Evolutionary conservation across 2,888 invertebrate species (phyloP).

Genomic region (Pyrochroa serraticornis): DNA sequence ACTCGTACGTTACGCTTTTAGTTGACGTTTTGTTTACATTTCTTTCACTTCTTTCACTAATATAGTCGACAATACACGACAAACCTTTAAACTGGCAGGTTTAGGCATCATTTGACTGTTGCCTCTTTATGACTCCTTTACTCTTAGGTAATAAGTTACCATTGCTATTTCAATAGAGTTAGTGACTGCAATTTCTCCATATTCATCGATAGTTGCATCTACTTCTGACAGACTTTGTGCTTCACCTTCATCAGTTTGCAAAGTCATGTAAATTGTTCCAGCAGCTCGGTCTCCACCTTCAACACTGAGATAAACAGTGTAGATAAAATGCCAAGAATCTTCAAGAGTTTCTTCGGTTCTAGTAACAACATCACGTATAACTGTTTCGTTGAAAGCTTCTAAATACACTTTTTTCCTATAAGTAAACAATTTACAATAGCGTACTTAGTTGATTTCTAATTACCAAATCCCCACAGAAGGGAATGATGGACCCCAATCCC

Average conservation of each 20-base stretch:
- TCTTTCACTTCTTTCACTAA: too few relatives aligned
- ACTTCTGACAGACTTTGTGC: constrained; percentile 25
- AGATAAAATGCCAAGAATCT: constrained; percentile 54
- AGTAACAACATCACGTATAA: constrained; percentile 67
- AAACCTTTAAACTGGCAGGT: too few relatives aligned
- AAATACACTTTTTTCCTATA: constrained; percentile 71
- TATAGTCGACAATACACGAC: too few relatives aligned
- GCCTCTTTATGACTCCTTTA: too few relatives aligned
- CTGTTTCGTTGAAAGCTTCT: constrained; percentile 67
- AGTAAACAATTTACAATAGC: constrained; percentile 31
- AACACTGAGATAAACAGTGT: constrained; percentile 52
- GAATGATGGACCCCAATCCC: constrained; percentile 98
- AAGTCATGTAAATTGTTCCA: constrained; percentile 31
- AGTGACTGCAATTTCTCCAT: constrained; percentile 49
- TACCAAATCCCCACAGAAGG: constrained; percentile 94
- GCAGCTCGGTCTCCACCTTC: constrained; percentile 21
- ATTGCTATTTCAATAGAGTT: constrained; percentile 27
- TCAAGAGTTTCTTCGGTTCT: constrained; percentile 39
- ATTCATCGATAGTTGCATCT: constrained; percentile 30
- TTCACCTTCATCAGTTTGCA: background rate
- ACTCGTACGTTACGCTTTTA: too few relatives aligned
- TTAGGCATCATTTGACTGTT: too few relatives aligned
- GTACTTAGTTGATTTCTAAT: constrained; percentile 20
- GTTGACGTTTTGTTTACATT: too few relatives aligned
- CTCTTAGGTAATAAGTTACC: constrained; percentile 37